These are phyloP conservation scores for Zaprionus tsacasi DNA, from an alignment of 1,140 invertebrate genomes.

Conservation along the genomic window DNA sequence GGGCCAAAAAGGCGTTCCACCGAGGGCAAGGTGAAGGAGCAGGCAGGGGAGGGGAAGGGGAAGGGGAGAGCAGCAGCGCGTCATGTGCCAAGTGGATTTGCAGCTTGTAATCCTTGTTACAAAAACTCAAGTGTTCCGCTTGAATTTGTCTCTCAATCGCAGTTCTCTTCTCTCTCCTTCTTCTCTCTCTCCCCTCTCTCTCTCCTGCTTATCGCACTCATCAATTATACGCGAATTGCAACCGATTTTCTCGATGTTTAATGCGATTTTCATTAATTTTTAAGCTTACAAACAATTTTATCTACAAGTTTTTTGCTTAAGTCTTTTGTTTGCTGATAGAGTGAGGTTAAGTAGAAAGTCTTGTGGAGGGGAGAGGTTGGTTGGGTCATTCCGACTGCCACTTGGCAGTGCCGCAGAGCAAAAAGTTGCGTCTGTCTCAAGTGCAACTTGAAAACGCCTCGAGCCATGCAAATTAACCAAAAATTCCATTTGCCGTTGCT, in stretches of 20 bases:
- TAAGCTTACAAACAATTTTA: conserved; percentile 10
- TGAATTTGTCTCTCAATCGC: background rate
- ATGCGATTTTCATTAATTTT: conserved; percentile 57
- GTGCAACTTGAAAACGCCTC: conserved; percentile 42
- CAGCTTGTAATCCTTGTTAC: conserved; percentile 67
- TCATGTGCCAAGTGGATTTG: conserved; percentile 74
- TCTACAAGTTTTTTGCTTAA: conserved; percentile 46
- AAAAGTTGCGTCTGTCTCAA: conserved; percentile 51
- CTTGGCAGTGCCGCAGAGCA: conserved; percentile 30
- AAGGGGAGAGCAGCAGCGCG: conserved; percentile 25
- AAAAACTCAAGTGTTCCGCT: conserved; percentile 28
- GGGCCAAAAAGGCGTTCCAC: conserved; percentile 13
- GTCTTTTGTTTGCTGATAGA: conserved; percentile 43
- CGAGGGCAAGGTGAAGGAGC: background rate
- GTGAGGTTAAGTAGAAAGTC: background rate
- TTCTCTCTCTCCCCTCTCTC: background rate
- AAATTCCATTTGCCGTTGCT: conserved; percentile 15
- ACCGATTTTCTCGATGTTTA: conserved; percentile 31
- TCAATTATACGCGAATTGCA: conserved; percentile 63
- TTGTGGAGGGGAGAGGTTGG: no score
- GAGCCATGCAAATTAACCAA: conserved; percentile 49
- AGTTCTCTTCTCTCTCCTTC: no score
- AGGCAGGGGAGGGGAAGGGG: background rate
- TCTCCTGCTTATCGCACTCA: background rate
- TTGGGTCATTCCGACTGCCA: background rate